Percentiles rank a stretch among this genome's conserved stretches.
Conservation (phyloP, 2,113 vertebrate species). For the Mirounga angustirostris region DNA sequence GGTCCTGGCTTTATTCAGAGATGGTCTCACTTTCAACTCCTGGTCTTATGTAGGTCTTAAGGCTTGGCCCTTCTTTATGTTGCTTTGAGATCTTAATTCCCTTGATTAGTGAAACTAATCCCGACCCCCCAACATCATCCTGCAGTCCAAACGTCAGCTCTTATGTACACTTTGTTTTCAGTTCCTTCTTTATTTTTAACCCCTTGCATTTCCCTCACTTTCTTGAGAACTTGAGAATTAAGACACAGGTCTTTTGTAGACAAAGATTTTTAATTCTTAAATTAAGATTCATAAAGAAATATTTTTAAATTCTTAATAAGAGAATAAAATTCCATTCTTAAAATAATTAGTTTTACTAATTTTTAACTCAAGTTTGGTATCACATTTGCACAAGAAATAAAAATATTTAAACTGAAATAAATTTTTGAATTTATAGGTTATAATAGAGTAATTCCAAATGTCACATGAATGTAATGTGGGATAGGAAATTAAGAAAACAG, state of each 20-base stretch:
- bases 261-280: conserved; percentile 30
- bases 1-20: not conserved
- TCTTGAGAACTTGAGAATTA: conserved; percentile 12
- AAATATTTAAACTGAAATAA: conserved; percentile 16
- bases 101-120: not conserved
- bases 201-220: conserved; percentile 13
- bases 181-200: conserved; percentile 35
- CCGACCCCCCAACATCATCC: not conserved
- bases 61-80: not conserved
- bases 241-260: not conserved
- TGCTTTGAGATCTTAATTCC: conserved; percentile 25
- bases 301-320: conserved; percentile 31
- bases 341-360: conserved; percentile 56
- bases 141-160: not conserved
- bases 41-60: not conserved
- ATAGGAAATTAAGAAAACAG: conserved; percentile 22
- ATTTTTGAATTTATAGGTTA: conserved; percentile 16
- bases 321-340: conserved; percentile 36
- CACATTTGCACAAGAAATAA: conserved; percentile 43
- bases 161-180: not conserved
- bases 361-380: conserved; percentile 26
- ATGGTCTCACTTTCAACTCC: not conserved
- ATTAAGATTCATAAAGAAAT: not conserved
- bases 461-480: not conserved
- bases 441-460: conserved; percentile 45